Percentiles rank a stretch among this genome's conserved stretches.
Evolutionary conservation across 2,113 vertebrate species (phyloP).

Genomic region (Labeo rohita): DNA sequence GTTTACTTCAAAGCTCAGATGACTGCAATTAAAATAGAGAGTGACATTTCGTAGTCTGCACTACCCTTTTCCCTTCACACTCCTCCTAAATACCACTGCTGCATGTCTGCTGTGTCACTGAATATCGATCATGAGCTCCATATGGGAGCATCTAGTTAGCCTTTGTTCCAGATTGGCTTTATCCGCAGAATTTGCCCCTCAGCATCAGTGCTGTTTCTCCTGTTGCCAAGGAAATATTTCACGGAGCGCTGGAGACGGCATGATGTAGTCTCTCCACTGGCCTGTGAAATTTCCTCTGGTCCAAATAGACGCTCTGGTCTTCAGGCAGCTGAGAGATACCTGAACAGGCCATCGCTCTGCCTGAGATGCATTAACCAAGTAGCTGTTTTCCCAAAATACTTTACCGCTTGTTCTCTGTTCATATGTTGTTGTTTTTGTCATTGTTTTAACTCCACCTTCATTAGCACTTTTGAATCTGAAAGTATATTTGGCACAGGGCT

Average conservation of each 20-base stretch:
- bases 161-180: conserved; percentile 54
- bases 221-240: conserved; percentile 54
- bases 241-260: conserved; percentile 40
- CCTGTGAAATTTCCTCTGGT: conserved; percentile 53
- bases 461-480: not conserved
- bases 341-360: conserved; percentile 24
- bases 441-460: conserved; percentile 13
- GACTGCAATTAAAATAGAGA: conserved; percentile 66
- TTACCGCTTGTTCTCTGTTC: conserved; percentile 21
- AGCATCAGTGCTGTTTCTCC: conserved; percentile 43
- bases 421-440: conserved; percentile 20
- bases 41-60: conserved; percentile 66
- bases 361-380: conserved; percentile 40
- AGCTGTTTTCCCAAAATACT: conserved; percentile 48
- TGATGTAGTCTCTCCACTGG: conserved; percentile 43
- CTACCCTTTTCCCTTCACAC: conserved; percentile 30
- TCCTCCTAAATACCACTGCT: conserved; percentile 64
- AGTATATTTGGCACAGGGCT: not conserved
- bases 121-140: conserved; percentile 57
- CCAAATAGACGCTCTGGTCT: conserved; percentile 37
- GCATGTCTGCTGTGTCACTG: conserved; percentile 57
- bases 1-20: conserved; percentile 59
- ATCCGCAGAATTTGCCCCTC: conserved; percentile 26
- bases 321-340: conserved; percentile 14
- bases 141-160: conserved; percentile 38